Base-by-base conservation (phyloP, 2,888 invertebrate genomes). In the Nemoura dubitans region DNA sequence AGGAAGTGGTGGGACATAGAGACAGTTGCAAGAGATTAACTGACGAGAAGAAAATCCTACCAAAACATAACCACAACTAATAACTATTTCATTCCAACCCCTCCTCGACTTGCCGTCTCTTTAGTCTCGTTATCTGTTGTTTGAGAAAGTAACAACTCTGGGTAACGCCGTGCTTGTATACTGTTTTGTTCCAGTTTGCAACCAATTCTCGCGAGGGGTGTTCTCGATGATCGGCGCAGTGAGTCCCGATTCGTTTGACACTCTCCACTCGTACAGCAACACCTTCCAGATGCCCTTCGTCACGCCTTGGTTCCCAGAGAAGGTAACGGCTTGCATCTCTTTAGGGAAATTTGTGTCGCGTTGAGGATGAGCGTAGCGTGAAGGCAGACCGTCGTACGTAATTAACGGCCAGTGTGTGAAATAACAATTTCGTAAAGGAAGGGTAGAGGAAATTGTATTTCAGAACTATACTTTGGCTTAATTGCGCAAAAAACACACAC, bases 261-360 rank as follows among this genome's bases (percentile, higher is more conserved):
- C 97, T 5, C 93, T 98, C 85, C 97, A 98, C 91, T 98, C 98
- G 27, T 98, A 98, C 92, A 97, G 97, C 90, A 98, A 98, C 92
- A 97, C 98, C 85, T 98, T 98, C 91, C 97, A 98, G 92, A 97
- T 98, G 96, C 98, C 98, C 76, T 98, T 98, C 91, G 95, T 98
- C 88, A 97, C 97, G 82, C 97, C 97, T 21, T 97, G 97, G 97
- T 98, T 97, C 91, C 97, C 98, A 0, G 97, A 98, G 92, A 97
- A 97, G 94, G 96, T 96, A 92, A 93, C 91, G 36, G 36, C n/a
- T n/a, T n/a, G n/a, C n/a, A n/a, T n/a, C n/a, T n/a, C n/a, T n/a
- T n/a, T n/a, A n/a, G n/a, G n/a, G n/a, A n/a, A n/a, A n/a, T n/a
- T n/a, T n/a, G n/a, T n/a, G n/a, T n/a, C n/a, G n/a, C n/a, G n/a